Evolutionary conservation across 2,888 invertebrate species (phyloP).

Genomic region (Plebejus melissa): DNA sequence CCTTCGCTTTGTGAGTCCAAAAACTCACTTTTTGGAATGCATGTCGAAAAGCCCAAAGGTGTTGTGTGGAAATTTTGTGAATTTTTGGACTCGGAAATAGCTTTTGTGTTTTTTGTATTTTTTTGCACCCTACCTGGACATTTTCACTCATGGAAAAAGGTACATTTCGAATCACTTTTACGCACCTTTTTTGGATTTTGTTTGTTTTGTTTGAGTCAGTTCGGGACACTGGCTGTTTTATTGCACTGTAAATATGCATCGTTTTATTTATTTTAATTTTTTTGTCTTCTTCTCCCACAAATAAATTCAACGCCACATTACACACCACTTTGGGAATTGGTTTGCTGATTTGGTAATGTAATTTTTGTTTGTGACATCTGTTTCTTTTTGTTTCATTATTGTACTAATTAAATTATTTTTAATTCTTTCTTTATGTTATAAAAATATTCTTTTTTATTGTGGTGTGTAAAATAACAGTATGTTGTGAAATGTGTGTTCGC

Average conservation of each 20-base stretch:
- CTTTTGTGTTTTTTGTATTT: constrained; percentile 70
- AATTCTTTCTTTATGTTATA: constrained; percentile 42
- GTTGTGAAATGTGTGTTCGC: constrained; percentile 99
- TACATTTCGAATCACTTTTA: constrained; percentile 51
- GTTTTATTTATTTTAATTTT: constrained; percentile 48
- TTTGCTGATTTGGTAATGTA: constrained; percentile 59
- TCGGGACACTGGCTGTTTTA: constrained; percentile 60
- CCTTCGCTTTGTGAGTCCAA: constrained; percentile 61
- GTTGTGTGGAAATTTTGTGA: constrained; percentile 60
- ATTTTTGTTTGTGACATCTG: constrained; percentile 30
- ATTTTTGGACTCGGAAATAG: constrained; percentile 70
- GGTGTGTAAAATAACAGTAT: constrained; percentile 82
- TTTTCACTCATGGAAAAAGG: constrained; percentile 69
- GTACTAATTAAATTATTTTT: neutral
- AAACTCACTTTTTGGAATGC: constrained; percentile 58
- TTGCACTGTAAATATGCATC: constrained; percentile 60
- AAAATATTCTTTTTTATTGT: constrained; percentile 40
- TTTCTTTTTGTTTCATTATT: neutral
- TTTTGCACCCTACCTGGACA: constrained; percentile 73
- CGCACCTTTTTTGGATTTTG: constrained; percentile 41
- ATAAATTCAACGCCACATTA: constrained; percentile 50
- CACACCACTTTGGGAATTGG: constrained; percentile 56
- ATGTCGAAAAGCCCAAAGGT: constrained; percentile 68
- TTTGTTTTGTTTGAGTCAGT: constrained; percentile 53
- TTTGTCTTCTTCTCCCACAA: constrained; percentile 45